Evolutionary conservation across 1,140 invertebrate species (phyloP), one percentile per base, ranked within the genome.

Genomic region (Melipona quadrifasciata): DNA sequence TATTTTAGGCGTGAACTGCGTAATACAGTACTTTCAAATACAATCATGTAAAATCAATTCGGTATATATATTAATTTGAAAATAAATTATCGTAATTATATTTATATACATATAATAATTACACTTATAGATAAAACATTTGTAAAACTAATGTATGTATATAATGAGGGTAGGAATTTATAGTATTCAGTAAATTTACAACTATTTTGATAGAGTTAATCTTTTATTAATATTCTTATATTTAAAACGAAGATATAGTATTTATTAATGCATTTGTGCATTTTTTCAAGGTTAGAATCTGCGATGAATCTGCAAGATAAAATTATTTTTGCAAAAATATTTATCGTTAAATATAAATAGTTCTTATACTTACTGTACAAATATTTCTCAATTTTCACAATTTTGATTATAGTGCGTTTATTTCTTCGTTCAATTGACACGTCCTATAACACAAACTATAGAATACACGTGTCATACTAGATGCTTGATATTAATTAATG

Each of bases 281-380:
- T 67, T 67, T 67, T 51, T 10, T 75, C 17, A 76, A 82, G 80
- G 58, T 67, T 82, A 57, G 61, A 24, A 75, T 27, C 21, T 53
- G 8, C 3, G 1, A 14, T 65, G 21, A 55, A 53, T 67, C 11
- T 14, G 55, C 0, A 2, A 70, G 2, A 39, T 19, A 65, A 21
- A 75, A 34, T 55, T 80, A 61, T 55, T 39, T 16, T 27, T 64
- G 3, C 4, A 14, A 16, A 61, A 61, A 12, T 65, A 21, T 39
- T 19, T 16, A 6, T 68, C 12, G 51, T 27, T 1, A 31, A 27
- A 74, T 74, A 53, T 12, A 0, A 5, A 27, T 21, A 67, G 14
- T 68, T 58, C 21, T 27, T 27, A 24, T 34, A 10, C 17, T 47
- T 61, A 61, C 5, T 61, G 19, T 10, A 47, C 1, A 34, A 81